Base-by-base conservation (phyloP, 2,113 vertebrate genomes). In the Forbesichthys agassizii region DNA sequence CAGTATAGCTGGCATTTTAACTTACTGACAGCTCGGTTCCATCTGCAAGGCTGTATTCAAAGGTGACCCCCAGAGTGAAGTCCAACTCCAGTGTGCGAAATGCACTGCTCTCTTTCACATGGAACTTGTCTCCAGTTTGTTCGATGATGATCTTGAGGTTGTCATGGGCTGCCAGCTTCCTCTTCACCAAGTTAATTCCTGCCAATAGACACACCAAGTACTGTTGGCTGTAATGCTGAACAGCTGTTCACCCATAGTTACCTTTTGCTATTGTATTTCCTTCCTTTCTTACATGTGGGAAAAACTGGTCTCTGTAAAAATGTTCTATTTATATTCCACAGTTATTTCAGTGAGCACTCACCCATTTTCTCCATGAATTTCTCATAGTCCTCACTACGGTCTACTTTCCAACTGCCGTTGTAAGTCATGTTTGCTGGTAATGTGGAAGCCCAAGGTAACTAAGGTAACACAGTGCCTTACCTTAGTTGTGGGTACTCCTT, bases 361-460 rank as follows among this genome's bases (percentile, higher is more conserved):
- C 97, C 97, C 96, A 98, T 93, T 5, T 87, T 48, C 69, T 97
- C 95, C 97, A 98, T 96, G 84, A 98, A 96, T 73, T 96, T 95
- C 5, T 98, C 97, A 75, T 97, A 98, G 91, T 98, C 96, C 0
- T 97, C 95, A 71, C 4, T 98, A 64, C 82, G 93, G 42, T 96
- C 92, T 1, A 93, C 48, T 86, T 98, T 98, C 98, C 97, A 99
- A 33, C 66, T 87, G 8, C 96, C 96, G 0, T 96, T 77, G 65
- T 95, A 95, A 0, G 94, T 85, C 96, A 98, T 99, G 89, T 48
- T 89, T 78, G 78, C 48, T 64, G 66, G 52, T 27, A 27, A 27
- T 27, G 27, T 68, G 58, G 70, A 75, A 14, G 1, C 73, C 67
- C 80, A 27, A 27, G 20, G 20, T 27, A 27, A 27, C 74, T 81